Conservation (phyloP, 2,797 vertebrate genomes). For the Siniperca obscura region DNA sequence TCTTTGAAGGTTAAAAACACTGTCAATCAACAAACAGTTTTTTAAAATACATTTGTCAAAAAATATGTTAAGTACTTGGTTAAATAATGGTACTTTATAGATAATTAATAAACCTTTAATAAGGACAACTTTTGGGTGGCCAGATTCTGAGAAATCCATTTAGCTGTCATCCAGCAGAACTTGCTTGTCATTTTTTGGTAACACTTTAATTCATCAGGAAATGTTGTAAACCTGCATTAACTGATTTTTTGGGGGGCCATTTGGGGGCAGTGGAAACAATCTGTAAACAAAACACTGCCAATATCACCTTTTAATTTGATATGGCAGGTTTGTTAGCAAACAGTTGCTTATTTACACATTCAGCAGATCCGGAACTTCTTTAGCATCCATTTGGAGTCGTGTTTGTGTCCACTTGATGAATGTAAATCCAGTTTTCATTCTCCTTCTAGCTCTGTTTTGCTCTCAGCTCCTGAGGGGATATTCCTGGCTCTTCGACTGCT, state of each 20-base stretch:
- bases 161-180: not conserved
- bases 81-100: not conserved
- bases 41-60: too few species aligned
- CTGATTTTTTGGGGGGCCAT: too few species aligned
- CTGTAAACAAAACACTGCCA: not conserved
- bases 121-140: not conserved
- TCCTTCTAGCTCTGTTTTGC: not conserved
- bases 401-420: not conserved
- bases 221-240: not conserved
- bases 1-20: not conserved
- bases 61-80: too few species aligned
- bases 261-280: not conserved
- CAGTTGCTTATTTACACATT: not conserved
- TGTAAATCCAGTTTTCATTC: not conserved
- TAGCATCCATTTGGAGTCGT: not conserved
- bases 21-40: too few species aligned
- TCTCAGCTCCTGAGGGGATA: not conserved
- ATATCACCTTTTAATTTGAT: not conserved
- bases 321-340: not conserved
- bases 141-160: not conserved
- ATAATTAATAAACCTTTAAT: not conserved
- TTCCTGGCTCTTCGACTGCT: not conserved
- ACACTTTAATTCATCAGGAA: not conserved
- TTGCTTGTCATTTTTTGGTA: not conserved
- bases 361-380: not conserved